Base-by-base conservation (phyloP, 2,797 vertebrate genomes). In the Champsocephalus gunnari region DNA sequence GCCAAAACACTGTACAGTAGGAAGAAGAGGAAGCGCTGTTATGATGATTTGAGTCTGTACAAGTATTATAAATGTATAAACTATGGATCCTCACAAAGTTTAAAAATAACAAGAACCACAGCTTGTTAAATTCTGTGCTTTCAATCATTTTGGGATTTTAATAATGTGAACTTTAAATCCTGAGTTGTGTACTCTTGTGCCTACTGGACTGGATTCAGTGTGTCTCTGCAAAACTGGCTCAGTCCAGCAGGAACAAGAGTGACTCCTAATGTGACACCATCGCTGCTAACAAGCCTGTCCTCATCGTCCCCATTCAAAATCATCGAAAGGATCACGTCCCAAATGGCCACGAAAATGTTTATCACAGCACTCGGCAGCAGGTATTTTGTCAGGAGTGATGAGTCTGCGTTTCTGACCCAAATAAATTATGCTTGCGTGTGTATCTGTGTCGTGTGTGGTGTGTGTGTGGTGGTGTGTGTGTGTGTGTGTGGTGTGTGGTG, bases 221-320 rank as follows among this genome's bases (percentile, higher is more conserved):
- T 93, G 86, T 90, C 57, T 89, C 64, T 87, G 75, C 82, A 92
- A 95, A 92, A 97, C 97, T 98, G 97, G 97, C 96, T 98, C 97
- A 98, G 97, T 98, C 95, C 96, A 98, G 96, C 97, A 97, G 97
- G 96, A 97, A 97, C 96, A 97, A 96, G 96, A 96, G 97, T 97
- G 92, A 85, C 88, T 85, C 59, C 88, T 79, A 71, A 73, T 72
- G 3, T 32, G 68, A 77, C 78, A 49, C 51, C 75, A 32, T 55
- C 66, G 69, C 17, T 16, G 0, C 8, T 24, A 54, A 63, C 68
- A 58, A 38, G 41, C 21, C 56, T n/a, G 2, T 32, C 55, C 45
- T 60, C 65, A 38, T 13, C n/a, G 0, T 41, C 47, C 5, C 28
- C 16, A 47, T 71, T 45, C 24, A 68, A 1, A 68, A 43, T 49